Evolutionary conservation across 2,797 vertebrate genomes (phyloP), one percentile per base, ranked within the genome.

Genomic region (Chaetophractus vellerosus): DNA sequence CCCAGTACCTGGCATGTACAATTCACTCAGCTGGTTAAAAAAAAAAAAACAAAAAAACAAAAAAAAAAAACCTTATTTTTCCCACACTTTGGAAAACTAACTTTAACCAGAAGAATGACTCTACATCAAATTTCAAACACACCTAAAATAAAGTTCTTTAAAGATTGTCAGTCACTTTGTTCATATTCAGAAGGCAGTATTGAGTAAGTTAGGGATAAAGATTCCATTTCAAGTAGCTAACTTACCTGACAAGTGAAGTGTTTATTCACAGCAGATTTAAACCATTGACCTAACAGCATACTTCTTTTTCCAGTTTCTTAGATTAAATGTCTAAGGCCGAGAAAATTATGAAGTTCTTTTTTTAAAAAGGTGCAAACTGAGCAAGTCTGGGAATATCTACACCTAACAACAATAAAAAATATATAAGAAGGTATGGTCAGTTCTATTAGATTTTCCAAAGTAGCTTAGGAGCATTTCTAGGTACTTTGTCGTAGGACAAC

Each of bases 41-140:
- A 57, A 3, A 45, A 9, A 55, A 45, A 55, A n/a, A n/a, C n/a
- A n/a, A n/a, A n/a, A n/a, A n/a, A n/a, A n/a, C n/a, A n/a, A n/a
- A n/a, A n/a, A n/a, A n/a, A n/a, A n/a, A n/a, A 63, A 69, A 12
- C 2, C 14, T 50, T 6, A 12, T 9, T 69, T 72, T 66, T 38
- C 66, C 33, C 23, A 23, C 36, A 74, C 57, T 71, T 76, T 31
- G 21, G 26, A 63, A 71, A 52, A 50, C 76, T 57, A 59, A 72
- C 74, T 79, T 91, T 88, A 87, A 80, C 66, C 68, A 18, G n/a
- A 5, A 95, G 21, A 57, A 64, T 31, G 52, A 85, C 61, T 91
- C 41, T 31, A 3, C 48, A 63, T 50, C 68, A 64, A 52, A 31
- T 89, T 81, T 88, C 61, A 66, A 38, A 45, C 38, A n/a, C 45